phyloP scores from a whole-genome alignment of 1,140 invertebrate genomes.

The Steinernema feltiae region DNA sequence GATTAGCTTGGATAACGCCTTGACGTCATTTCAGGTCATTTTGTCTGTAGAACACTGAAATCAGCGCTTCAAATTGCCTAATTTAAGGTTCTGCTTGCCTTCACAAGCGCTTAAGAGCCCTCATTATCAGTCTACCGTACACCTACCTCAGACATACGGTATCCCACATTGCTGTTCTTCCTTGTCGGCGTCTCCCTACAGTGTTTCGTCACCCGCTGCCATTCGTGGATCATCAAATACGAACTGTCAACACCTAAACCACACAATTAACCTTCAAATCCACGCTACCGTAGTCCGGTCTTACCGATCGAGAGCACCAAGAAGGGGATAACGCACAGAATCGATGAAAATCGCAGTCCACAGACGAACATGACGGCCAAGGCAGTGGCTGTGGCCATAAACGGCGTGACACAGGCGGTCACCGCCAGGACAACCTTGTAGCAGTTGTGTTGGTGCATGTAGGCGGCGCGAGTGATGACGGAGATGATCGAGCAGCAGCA shows the following conservation, averaged over 20 bases:
- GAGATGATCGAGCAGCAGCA: conserved; percentile 43
- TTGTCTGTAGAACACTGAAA: too few species aligned
- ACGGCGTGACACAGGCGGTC: conserved; percentile 45
- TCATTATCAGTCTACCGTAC: too few species aligned
- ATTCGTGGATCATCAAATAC: conserved; percentile 58
- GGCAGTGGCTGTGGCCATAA: conserved; percentile 51
- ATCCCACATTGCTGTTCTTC: conserved; percentile 51
- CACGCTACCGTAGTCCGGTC: background rate
- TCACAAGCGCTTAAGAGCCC: too few species aligned
- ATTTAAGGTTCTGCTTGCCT: background rate
- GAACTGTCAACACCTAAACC: conserved; percentile 47
- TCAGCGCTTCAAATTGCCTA: background rate
- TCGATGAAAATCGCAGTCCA: conserved; percentile 52
- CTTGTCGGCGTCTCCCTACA: conserved; percentile 47
- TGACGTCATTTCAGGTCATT: too few species aligned
- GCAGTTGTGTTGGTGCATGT: conserved; percentile 51
- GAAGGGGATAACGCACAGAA: conserved; percentile 56
- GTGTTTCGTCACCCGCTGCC: conserved; percentile 56
- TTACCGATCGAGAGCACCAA: conserved; percentile 52
- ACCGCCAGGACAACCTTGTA: conserved; percentile 52
- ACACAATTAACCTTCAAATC: background rate
- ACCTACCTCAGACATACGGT: conserved; percentile 34
- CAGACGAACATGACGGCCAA: conserved; percentile 52
- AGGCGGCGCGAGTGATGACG: conserved; percentile 47
- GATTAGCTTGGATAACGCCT: too few species aligned